These are phyloP conservation scores for Rotaria socialis DNA, from an alignment of 2,888 invertebrate genomes.

Conservation along the genomic window DNA sequence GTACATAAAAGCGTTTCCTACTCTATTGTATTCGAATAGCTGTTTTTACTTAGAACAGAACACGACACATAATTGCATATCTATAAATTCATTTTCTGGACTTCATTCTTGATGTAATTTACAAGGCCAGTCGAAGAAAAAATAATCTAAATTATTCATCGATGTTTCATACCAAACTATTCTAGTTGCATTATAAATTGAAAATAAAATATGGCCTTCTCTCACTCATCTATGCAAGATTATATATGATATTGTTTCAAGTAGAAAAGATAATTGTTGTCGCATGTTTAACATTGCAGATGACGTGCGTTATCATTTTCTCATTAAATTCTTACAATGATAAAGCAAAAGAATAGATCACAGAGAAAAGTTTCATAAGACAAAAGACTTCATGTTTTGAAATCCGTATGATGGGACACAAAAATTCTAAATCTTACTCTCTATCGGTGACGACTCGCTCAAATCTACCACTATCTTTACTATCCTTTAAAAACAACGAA, in stretches of 20 bases:
- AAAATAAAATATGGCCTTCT: too few relatives aligned
- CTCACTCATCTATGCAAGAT: too few relatives aligned
- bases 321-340: not conserved
- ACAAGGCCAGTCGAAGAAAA: too few relatives aligned
- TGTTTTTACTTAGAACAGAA: too few relatives aligned
- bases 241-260: not conserved
- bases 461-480: not conserved
- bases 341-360: not conserved
- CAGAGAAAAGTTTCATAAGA: not conserved
- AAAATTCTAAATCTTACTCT: not conserved
- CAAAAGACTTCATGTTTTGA: not conserved
- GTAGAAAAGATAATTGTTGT: not conserved
- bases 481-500: not conserved
- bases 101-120: too few relatives aligned
- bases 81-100: too few relatives aligned
- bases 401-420: not conserved
- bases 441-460: not conserved
- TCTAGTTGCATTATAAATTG: too few relatives aligned
- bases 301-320: not conserved
- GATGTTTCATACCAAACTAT: too few relatives aligned
- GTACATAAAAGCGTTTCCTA: too few relatives aligned
- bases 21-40: too few relatives aligned
- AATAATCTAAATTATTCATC: too few relatives aligned
- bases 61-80: too few relatives aligned
- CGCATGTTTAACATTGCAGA: not conserved